Base-by-base conservation (phyloP, 2,888 invertebrate genomes). In the Eupithecia tripunctaria region DNA sequence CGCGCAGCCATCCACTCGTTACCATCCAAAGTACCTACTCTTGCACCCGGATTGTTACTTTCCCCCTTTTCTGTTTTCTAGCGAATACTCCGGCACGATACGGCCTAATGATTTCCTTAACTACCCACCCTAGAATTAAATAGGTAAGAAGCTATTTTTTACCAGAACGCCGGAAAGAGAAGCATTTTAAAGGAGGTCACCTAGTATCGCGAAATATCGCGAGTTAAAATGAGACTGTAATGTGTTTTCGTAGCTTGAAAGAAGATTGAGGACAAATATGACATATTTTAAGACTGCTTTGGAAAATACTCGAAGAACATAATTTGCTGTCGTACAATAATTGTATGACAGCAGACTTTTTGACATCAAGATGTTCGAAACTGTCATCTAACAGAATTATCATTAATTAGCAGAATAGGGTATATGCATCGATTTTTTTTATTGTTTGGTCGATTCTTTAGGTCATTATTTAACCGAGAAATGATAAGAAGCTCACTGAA, bases 1-100 rank as follows among this genome's bases (percentile, higher is more conserved):
- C 85, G 80, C 81, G 80, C 84, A 78, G 88, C 89, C 81, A 78
- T 84, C 88, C 85, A 88, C 91, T 91, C 86, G 88, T 88, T 87
- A 88, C 82, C 80, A 84, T 87, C 84, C 86, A 83, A 77, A 91
- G 91, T 81, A 83, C 87, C 80, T 81, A 83, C 87, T 80, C 88
- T 89, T 82, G 82, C 82, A 80, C 76, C 81, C 78, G 82, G 87
- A 87, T 89, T 88, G 91, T 91, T 90, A 89, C 88, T 87, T 87
- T 85, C 81, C 80, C 80, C 74, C 75, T 79, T 68, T 60, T 67
- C 69, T 69, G 70, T 81, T 77, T 78, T 78, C 78, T 80, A 78
- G 76, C 73, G 78, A 82, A 80, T 82, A 80, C 82, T 83, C 79
- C 76, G 72, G 77, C 80, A 82, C 81, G 80, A 84, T 84, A 85